Percentiles rank a stretch among this genome's conserved stretches.
phyloP scores from a whole-genome alignment of 2,797 vertebrate species.

The Denticeps clupeoides region DNA sequence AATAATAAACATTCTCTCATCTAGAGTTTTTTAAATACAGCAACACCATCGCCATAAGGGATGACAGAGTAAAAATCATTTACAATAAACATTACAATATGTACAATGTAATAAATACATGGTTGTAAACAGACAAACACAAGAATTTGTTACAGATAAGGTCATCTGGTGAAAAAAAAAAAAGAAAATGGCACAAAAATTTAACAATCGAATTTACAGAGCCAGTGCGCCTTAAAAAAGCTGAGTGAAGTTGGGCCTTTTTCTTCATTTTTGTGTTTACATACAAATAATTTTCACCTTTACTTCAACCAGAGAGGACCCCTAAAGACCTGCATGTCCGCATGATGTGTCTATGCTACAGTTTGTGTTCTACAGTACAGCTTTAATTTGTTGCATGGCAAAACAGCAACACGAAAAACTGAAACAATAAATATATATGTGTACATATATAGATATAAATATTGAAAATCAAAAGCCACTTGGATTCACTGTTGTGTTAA shows the following conservation, averaged over 20 bases:
- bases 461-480: conserved; percentile 14
- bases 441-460: conserved; percentile 10
- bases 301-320: conserved; percentile 38
- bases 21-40: conserved; percentile 80
- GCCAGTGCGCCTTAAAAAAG: conserved; percentile 60
- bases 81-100: conserved; percentile 79
- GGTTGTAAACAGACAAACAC: conserved; percentile 83
- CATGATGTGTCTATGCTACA: conserved; percentile 35
- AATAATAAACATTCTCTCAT: conserved; percentile 81
- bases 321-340: conserved; percentile 63
- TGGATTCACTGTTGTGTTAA: conserved; percentile 26
- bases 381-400: conserved; percentile 48
- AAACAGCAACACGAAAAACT: conserved; percentile 12
- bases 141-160: conserved; percentile 80
- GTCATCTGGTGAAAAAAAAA: conserved; percentile 69
- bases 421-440: conserved; percentile 24
- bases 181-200: conserved; percentile 50
- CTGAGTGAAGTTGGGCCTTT: conserved; percentile 56
- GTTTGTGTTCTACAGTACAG: conserved; percentile 34
- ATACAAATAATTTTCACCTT: too few relatives aligned
- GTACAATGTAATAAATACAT: conserved; percentile 87
- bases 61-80: conserved; percentile 81
- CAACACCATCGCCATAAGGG: conserved; percentile 66
- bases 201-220: conserved; percentile 41
- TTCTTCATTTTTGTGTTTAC: too few relatives aligned